Evolutionary conservation across 2,113 vertebrate genomes (phyloP).

Genomic region (Sminthopsis crassicaudata): DNA sequence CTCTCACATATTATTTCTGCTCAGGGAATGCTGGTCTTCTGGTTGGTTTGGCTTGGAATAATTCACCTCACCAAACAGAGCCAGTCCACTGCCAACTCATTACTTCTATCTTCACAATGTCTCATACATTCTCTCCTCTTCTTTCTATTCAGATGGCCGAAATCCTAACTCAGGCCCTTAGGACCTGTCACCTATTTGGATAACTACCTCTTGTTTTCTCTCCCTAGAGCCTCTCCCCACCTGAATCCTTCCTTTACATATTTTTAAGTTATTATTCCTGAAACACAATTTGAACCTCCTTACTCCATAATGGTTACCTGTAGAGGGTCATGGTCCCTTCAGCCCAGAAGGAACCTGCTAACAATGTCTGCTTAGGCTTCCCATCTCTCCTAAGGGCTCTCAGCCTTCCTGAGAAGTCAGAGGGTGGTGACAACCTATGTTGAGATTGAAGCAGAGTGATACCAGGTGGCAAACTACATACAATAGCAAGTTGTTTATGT

Average conservation of each 20-base stretch:
- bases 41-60: background rate
- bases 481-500: too few relatives aligned
- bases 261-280: background rate
- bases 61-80: background rate
- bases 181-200: background rate
- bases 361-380: too few relatives aligned
- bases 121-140: background rate
- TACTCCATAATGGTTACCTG: too few relatives aligned
- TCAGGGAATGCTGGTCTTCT: background rate
- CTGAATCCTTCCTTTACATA: background rate
- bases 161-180: background rate
- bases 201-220: background rate
- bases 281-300: background rate
- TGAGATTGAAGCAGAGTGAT: too few relatives aligned
- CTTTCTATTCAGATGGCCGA: background rate
- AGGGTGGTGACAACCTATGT: too few relatives aligned
- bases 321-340: too few relatives aligned
- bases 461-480: too few relatives aligned
- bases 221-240: background rate
- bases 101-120: background rate
- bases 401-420: too few relatives aligned
- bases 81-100: background rate
- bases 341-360: too few relatives aligned
- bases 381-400: too few relatives aligned
- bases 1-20: background rate